phyloP scores from a whole-genome alignment of 2,888 invertebrate genomes.

The Thymelicus sylvestris region DNA sequence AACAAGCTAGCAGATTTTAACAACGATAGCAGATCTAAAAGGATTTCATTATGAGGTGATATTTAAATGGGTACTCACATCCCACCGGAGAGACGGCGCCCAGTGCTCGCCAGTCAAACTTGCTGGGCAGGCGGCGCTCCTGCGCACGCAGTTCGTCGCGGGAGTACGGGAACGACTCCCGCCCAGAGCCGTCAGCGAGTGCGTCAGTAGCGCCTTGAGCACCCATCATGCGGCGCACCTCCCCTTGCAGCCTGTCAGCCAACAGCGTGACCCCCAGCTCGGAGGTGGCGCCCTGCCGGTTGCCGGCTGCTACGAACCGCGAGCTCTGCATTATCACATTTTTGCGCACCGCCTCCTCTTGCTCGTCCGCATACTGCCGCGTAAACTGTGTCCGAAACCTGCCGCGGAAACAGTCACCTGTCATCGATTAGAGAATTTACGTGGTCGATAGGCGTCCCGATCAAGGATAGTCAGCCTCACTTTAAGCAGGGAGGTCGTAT shows the following conservation, averaged over 20 bases:
- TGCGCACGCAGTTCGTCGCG: conserved; percentile 48
- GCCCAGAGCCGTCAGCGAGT: conserved; percentile 36
- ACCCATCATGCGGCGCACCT: conserved; percentile 57
- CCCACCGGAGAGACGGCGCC: conserved; percentile 71
- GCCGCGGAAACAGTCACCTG: conserved; percentile 21
- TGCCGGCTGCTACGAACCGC: conserved; percentile 64
- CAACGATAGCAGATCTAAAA: too few species aligned
- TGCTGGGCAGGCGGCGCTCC: conserved; percentile 55
- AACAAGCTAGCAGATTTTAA: too few species aligned
- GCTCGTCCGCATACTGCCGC: conserved; percentile 59
- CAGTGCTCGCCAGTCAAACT: conserved; percentile 69
- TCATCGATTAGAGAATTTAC: background rate
- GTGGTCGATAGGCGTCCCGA: too few species aligned
- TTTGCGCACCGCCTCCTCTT: conserved; percentile 69
- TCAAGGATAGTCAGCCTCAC: too few species aligned
- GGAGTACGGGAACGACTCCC: conserved; percentile 60
- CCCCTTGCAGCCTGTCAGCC: conserved; percentile 61
- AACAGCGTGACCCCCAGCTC: conserved; percentile 60
- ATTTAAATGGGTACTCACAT: conserved; percentile 52
- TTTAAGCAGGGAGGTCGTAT: background rate
- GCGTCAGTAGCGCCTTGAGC: conserved; percentile 45
- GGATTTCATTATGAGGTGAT: too few species aligned
- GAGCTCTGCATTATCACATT: conserved; percentile 59
- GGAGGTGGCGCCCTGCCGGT: conserved; percentile 68
- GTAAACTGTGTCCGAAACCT: conserved; percentile 58